Conservation (phyloP, 2,797 vertebrate species). For the Myripristis jacobus region DNA sequence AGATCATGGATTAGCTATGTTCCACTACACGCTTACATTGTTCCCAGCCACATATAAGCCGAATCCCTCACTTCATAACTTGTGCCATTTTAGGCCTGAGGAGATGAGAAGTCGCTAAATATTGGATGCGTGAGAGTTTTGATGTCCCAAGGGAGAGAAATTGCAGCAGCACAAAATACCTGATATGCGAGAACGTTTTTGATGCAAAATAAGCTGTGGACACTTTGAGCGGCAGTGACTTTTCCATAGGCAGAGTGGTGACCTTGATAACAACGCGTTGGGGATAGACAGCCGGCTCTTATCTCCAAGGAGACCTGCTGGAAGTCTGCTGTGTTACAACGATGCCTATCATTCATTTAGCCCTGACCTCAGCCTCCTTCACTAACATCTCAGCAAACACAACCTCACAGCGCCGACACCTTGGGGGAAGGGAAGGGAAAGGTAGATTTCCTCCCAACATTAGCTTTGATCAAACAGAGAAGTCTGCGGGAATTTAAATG, state of each 20-base stretch:
- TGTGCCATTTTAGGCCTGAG: no score
- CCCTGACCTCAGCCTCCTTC: conserved; percentile 63
- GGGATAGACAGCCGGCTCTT: conserved; percentile 70
- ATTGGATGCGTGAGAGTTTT: neutral
- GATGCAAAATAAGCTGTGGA: conserved; percentile 3
- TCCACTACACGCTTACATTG: no score
- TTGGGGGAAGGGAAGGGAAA: conserved; percentile 4
- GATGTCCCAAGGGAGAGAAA: neutral
- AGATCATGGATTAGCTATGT: no score
- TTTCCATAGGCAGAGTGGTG: conserved; percentile 45
- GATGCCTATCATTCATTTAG: conserved; percentile 76
- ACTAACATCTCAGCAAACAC: conserved; percentile 36
- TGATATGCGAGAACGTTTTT: neutral
- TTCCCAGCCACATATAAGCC: no score
- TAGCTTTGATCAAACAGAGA: neutral
- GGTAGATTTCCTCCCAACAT: neutral
- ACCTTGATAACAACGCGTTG: conserved; percentile 69
- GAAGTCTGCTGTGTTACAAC: conserved; percentile 68
- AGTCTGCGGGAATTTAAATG: neutral
- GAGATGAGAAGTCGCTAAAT: no score
- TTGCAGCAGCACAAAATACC: neutral
- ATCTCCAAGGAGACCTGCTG: conserved; percentile 74
- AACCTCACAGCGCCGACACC: conserved; percentile 9
- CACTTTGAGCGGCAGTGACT: conserved; percentile 12
- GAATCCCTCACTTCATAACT: no score